Evolutionary conservation across 2,888 invertebrate genomes (phyloP), one percentile per base, ranked within the genome.

Genomic region (Polydrusus tereticollis): DNA sequence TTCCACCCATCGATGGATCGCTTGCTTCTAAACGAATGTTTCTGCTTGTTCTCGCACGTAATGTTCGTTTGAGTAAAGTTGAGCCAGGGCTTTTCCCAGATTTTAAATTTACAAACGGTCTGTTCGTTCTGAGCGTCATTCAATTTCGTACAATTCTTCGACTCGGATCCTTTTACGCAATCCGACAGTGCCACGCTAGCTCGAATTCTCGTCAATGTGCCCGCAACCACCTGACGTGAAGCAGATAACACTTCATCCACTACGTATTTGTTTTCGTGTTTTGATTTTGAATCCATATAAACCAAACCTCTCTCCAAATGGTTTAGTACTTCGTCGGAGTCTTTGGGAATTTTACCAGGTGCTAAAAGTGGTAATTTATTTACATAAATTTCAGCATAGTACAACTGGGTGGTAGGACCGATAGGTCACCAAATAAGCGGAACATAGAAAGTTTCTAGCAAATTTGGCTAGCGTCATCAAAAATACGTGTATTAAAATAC

Each of bases 31-130:
- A 78, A 79, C 18, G 63, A 67, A 57, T 79, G 33, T 33, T 2
- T 23, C 12, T 23, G 36, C 0, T 38, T 23, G 36, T 76, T 68
- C 41, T 83, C 83, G 73, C 87, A 87, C 50, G 83, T 82, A 38
- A 87, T 86, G 10, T 79, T 76, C 0, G 87, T 81, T 81, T 87
- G 82, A 70, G 88, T 85, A 62, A 82, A 66, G 57, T 66, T 66
- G 21, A 89, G 74, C 91, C 91, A 91, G 2, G 89, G 87, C 77
- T 87, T 86, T 58, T 89, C 88, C 90, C 90, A 91, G 52, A 90
- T 85, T 64, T 83, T 77, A 36, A 90, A 80, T 79, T 79, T 23
- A 81, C 66, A 66, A 18, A 58, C 5, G n/a, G 16, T 23, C 12
- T 21, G n/a, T 12, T 10, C 2, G 33, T 43, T 65, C 12, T n/a